phyloP scores from a whole-genome alignment of 2,113 vertebrate genomes.

The Proterorhinus semilunaris region DNA sequence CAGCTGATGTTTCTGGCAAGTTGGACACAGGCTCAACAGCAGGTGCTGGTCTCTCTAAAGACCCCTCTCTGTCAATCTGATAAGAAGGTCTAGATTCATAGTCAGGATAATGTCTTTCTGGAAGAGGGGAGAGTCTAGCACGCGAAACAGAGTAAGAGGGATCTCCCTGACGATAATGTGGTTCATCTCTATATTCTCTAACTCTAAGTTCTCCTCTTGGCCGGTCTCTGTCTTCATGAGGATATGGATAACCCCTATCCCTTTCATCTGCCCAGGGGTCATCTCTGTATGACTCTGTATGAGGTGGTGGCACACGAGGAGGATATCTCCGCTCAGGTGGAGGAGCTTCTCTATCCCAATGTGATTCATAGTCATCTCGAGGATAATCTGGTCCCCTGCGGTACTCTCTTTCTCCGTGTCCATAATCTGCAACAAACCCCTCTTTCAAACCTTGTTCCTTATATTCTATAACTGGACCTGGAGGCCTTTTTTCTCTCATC shows the following conservation, averaged over 20 bases:
- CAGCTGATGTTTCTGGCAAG: slow-evolving; percentile 76
- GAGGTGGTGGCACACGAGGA: slow-evolving; percentile 77
- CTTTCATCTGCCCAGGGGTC: slow-evolving; percentile 85
- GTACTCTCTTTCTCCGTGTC: slow-evolving; percentile 78
- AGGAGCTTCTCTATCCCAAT: slow-evolving; percentile 81
- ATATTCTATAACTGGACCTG: slow-evolving; percentile 65
- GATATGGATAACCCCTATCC: slow-evolving; percentile 71
- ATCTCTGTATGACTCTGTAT: slow-evolving; percentile 80
- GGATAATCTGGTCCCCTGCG: slow-evolving; percentile 80
- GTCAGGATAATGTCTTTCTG: slow-evolving; percentile 66
- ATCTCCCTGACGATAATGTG: slow-evolving; percentile 78
- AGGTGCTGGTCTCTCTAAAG: slow-evolving; percentile 43
- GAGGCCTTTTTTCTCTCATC: slow-evolving; percentile 60
- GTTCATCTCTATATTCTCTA: slow-evolving; percentile 84
- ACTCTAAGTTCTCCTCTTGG: slow-evolving; percentile 84
- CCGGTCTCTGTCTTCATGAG: slow-evolving; percentile 81
- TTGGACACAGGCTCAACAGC: slow-evolving; percentile 54
- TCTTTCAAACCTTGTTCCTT: slow-evolving; percentile 66
- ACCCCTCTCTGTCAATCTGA: slow-evolving; percentile 71
- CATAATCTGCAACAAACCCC: slow-evolving; percentile 61
- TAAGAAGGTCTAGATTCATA: slow-evolving; percentile 71
- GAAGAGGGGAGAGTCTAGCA: slow-evolving; percentile 48
- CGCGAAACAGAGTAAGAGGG: slow-evolving; percentile 72
- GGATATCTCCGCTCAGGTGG: slow-evolving; percentile 82
- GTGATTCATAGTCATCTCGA: slow-evolving; percentile 78